Evolutionary conservation across 2,888 invertebrate genomes (phyloP).

Genomic region (Paralinhomoeus sp.): DNA sequence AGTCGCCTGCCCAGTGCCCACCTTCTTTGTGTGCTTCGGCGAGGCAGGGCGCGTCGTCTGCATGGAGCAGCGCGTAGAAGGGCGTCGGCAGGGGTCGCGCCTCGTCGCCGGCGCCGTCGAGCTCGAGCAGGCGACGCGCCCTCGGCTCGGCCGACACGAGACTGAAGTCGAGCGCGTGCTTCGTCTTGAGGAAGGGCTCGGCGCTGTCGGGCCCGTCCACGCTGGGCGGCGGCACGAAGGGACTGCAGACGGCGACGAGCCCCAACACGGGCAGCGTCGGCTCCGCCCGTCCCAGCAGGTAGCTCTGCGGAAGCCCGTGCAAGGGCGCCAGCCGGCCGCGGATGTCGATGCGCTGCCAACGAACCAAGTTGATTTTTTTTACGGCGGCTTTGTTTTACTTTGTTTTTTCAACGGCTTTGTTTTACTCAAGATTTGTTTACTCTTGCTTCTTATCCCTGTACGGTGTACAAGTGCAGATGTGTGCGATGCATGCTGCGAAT

Average conservation of each 20-base stretch:
- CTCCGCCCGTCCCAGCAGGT: constrained; percentile 56
- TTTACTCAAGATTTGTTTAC: too few species aligned
- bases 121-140: constrained; percentile 16
- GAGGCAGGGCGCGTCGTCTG: constrained; percentile 85
- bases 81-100: constrained; percentile 10
- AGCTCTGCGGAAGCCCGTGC: constrained; percentile 53
- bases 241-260: constrained; percentile 74
- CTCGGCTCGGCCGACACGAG: constrained; percentile 15
- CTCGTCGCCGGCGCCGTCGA: constrained; percentile 1
- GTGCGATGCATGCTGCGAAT: too few species aligned
- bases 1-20: constrained; percentile 36
- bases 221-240: constrained; percentile 88
- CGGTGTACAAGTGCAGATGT: too few species aligned
- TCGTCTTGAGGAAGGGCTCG: constrained; percentile 99
- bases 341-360: constrained; percentile 71
- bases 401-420: too few species aligned
- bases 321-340: constrained; percentile 83
- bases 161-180: constrained; percentile 77
- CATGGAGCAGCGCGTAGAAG: constrained; percentile 76
- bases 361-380: too few species aligned
- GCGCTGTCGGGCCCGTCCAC: constrained; percentile 87
- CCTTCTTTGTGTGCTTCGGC: constrained; percentile 97
- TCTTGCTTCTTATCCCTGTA: too few species aligned
- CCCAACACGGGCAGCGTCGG: constrained; percentile 41
- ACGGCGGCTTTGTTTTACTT: too few species aligned